Conservation (phyloP, 2,113 vertebrate species). For the Megaceryle maxima region DNA sequence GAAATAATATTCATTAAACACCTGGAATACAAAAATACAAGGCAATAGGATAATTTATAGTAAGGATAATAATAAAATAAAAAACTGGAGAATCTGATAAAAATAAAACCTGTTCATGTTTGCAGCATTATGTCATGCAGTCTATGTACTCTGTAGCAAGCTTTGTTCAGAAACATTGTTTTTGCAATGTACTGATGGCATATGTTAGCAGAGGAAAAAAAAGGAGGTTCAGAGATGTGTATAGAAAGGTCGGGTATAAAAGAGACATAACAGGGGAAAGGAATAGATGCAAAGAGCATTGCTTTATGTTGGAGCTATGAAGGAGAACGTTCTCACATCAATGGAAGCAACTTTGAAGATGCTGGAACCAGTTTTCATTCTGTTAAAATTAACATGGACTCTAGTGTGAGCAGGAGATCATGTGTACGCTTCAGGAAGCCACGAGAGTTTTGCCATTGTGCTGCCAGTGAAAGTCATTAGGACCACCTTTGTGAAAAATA, state of each 20-base stretch:
- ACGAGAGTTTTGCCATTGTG: background rate
- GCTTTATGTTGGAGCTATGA: background rate
- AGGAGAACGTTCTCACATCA: background rate
- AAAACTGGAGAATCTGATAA: background rate
- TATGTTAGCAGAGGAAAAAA: background rate
- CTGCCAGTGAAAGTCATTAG: conserved; percentile 35
- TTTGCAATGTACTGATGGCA: background rate
- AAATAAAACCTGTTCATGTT: background rate
- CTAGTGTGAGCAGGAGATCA: background rate
- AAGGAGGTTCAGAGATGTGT: background rate
- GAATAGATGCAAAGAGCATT: background rate
- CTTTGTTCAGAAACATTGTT: background rate
- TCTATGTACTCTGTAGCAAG: background rate
- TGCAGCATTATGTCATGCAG: background rate
- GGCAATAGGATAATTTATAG: background rate
- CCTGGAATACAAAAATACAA: background rate
- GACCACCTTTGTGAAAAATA: conserved; percentile 17
- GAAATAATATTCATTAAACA: background rate
- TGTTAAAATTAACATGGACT: conserved; percentile 49
- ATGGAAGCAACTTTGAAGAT: conserved; percentile 26
- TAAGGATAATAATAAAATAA: background rate
- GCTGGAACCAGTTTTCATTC: conserved; percentile 31
- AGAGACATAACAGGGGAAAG: background rate
- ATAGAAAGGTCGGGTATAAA: background rate
- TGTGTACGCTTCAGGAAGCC: background rate